phyloP scores from a whole-genome alignment of 2,888 invertebrate genomes.

The Kuschelorhynchus macadamiae region DNA sequence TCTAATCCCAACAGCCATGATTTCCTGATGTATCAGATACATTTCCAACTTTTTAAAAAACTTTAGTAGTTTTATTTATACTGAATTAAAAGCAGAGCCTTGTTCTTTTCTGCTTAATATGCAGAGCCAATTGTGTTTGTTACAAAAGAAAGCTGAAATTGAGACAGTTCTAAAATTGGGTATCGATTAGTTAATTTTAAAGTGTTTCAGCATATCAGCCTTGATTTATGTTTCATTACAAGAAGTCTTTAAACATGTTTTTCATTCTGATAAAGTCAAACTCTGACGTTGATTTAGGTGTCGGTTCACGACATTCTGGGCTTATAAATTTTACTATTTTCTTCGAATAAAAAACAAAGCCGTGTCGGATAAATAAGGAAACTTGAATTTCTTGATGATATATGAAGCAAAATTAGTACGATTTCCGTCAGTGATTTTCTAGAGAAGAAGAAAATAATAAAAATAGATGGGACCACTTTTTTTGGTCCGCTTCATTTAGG shows the following conservation, averaged over 20 bases:
- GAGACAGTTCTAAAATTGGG: background rate
- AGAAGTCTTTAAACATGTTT: slow-evolving; percentile 32
- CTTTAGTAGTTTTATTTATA: no score
- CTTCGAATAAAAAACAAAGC: background rate
- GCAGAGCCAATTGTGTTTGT: background rate
- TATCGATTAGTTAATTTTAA: slow-evolving; percentile 7
- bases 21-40: no score
- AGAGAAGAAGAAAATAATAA: no score
- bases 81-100: no score
- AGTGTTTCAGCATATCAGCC: background rate
- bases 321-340: slow-evolving; percentile 1
- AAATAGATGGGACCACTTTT: no score
- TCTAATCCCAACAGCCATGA: no score
- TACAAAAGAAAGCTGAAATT: background rate
- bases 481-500: no score
- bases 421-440: no score
- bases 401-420: no score
- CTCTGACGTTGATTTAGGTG: slow-evolving; percentile 39
- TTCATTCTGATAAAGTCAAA: slow-evolving; percentile 34
- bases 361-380: background rate
- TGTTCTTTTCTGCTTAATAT: no score
- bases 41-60: no score
- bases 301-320: background rate
- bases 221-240: slow-evolving; percentile 42
- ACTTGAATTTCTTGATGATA: no score